Evolutionary conservation across 2,888 invertebrate genomes (phyloP), one percentile per base, ranked within the genome.

Genomic region (Chloromyia formosa): DNA sequence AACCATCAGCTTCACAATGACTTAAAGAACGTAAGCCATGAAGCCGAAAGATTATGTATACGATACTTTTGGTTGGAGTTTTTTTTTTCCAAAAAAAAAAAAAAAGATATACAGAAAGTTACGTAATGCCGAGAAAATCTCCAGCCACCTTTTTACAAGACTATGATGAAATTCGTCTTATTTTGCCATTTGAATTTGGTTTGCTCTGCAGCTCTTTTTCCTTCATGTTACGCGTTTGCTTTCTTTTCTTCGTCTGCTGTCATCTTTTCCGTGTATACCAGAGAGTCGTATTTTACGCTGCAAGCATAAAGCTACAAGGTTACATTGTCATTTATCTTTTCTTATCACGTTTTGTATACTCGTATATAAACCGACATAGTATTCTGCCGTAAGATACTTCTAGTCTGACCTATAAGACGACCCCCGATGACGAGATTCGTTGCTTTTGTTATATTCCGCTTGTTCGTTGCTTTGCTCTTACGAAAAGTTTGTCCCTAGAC

Each of bases 311-410:
- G 58, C 71, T 58, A 56, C 71, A 71, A 58, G 71, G 71, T 58
- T 58, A 71, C 40, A 71, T 56, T 71, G 56, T 71, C 71, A 71
- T 71, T 71, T 71, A 71, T 71, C 71, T 71, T 71, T 71, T 71
- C 58, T 71, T 71, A 71, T 71, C 71, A 58, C 58, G 71, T 71
- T 40, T 20, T 18, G 22, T 20, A 56, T 56, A 10, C 10, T 18
- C 5, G n/a, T 54, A 5, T 16, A 10, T 54, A 5, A 9, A 54
- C 3, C 56, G 56, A 56, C 56, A 3, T 16, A 16, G 53, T 10
- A 56, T 18, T 20, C 5, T 10, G 4, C 22, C 20, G 10, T 16
- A n/a, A 56, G 56, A 56, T 56, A 56, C 18, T 22, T 35, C 27
- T 35, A 35, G 27, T 35, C 56, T 56, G 56, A 56, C 56, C 56